These are phyloP conservation scores for Drosophila affinis DNA, from an alignment of 2,888 invertebrate species.

Conservation along the genomic window DNA sequence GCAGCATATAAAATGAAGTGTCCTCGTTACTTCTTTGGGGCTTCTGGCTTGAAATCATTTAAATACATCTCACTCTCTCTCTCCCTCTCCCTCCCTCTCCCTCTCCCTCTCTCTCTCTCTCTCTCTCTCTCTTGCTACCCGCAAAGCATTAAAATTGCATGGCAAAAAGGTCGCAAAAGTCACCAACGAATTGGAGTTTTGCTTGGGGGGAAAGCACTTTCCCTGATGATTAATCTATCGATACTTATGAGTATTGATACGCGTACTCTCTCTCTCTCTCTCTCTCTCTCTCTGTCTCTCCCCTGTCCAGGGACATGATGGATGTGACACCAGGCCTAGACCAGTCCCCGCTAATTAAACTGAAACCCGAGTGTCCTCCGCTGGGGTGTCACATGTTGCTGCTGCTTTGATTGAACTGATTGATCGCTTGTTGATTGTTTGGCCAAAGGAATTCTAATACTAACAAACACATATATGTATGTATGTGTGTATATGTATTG, in stretches of 20 bases:
- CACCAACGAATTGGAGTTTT: background rate
- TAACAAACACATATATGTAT: background rate
- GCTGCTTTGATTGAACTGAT: conserved; percentile 50
- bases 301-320: conserved; percentile 28
- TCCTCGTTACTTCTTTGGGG: conserved; percentile 32
- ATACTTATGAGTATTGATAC: conserved; percentile 25
- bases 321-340: conserved; percentile 25
- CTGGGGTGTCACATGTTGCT: conserved; percentile 49
- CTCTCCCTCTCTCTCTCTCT: background rate
- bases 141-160: conserved; percentile 59
- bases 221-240: conserved; percentile 36
- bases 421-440: conserved; percentile 66
- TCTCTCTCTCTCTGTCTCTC: background rate
- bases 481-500: conserved; percentile 15
- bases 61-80: conserved; percentile 43
- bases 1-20: conserved; percentile 63
- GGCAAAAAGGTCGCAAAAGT: conserved; percentile 20
- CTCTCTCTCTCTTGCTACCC: conserved; percentile 25
- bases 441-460: conserved; percentile 43
- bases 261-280: background rate
- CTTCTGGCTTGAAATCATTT: conserved; percentile 61
- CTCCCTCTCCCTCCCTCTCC: background rate
- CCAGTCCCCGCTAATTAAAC: conserved; percentile 59
- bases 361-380: conserved; percentile 49
- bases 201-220: conserved; percentile 6